Base-by-base conservation (phyloP, 2,113 vertebrate species). In the Daubentonia madagascariensis region DNA sequence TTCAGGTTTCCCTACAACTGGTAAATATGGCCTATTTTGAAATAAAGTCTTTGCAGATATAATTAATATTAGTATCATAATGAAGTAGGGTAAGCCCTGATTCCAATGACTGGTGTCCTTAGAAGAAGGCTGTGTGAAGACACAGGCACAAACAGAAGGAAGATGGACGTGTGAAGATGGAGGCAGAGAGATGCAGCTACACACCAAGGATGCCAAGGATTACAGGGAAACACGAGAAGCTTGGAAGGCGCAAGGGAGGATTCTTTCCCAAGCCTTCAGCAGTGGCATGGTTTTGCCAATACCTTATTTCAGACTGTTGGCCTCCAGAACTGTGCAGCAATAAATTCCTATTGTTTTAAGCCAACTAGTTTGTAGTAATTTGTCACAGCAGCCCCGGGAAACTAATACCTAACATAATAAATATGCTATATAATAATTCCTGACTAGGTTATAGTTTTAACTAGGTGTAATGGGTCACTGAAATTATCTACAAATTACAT, bases 11-110 rank as follows among this genome's bases (percentile, higher is more conserved):
- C 30, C 45, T 80, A 50, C 5, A 57, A 88, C 22, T 45, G 91
- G 6, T 7, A 63, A 90, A 63, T 85, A 12, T 63, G 28, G 22
- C 18, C 94, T 43, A 94, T 91, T 68, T 96, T 94, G 50, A 98
- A 81, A 89, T 1, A 91, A 6, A 6, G 8, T 17, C 18, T n/a
- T 85, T n/a, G 30, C 4, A 95, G 4, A 80, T 61, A 8, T 59
- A 72, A 80, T 40, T 12, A 43, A 89, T 63, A 91, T 84, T 78
- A 48, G 59, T 12, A 45, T 16, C 14, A 67, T 59, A 89, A 28
- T n/a, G 18, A 78, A 16, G 80, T 78, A 80, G 25, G 45, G 16
- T 28, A 86, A 7, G 40, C 2, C 1, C 28, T 45, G 35, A 85
- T 45, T 91, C 6, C 35, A 75, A 10, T 93, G 40, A 76, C 10